Base-by-base conservation (phyloP, 2,113 vertebrate species). In the Poeciliopsis occidentalis region DNA sequence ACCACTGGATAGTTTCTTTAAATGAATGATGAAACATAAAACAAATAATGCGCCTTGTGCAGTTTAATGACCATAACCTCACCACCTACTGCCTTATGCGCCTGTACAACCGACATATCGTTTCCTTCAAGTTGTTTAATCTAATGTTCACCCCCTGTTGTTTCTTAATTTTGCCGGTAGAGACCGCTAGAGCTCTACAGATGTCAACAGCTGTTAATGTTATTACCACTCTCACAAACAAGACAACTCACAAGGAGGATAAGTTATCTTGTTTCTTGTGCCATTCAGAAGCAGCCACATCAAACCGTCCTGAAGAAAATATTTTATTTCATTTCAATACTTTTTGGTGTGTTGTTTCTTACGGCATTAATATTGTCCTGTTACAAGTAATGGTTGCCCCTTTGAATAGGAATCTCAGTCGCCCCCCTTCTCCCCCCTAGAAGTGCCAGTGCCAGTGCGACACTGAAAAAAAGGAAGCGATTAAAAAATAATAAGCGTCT, bases 141-240 rank as follows among this genome's bases (percentile, higher is more conserved):
- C 85, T 82, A 70, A 67, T 27, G 57, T 47, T 51, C 75, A 82
- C 89, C 74, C 86, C 86, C 83, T 89, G 94, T 93, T 95, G 95
- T 93, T 98, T 95, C 96, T 91, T 85, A 47, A 83, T 93, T 91
- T 82, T 85, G 94, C 96, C 97, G 91, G 96, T 93, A 97, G 97
- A 97, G 97, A 95, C 92, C 96, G 97, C 97, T 96, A 96, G 95
- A 97, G 96, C 92, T 94, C 94, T 94, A 94, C 87, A 91, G 96
- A 95, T 95, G 92, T 90, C 81, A 91, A 91, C 89, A 93, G 89
- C 88, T 92, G 91, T 85, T 89, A 4, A 61, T 10, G 84, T 81
- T 83, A 88, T 82, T 78, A 70, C 79, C 4, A 69, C 86, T 86
- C 81, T 82, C 83, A 71, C 79, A 60, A 73, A 76, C 86, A 89